Conservation (phyloP, 2,113 vertebrate genomes). For the Zosterops pallidus region DNA sequence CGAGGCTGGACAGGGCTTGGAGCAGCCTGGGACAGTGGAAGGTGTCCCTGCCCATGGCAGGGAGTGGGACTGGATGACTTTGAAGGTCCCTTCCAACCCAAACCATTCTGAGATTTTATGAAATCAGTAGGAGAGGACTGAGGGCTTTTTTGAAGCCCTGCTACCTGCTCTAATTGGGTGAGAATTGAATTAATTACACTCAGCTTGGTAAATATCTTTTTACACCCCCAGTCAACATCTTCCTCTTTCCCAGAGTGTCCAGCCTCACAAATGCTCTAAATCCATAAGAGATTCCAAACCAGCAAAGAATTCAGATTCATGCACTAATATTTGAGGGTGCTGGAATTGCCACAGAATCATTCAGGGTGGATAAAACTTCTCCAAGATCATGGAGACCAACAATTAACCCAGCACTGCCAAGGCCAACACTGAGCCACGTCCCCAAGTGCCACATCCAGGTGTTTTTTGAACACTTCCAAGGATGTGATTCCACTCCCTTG, state of each 20-base stretch:
- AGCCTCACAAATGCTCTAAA: background rate
- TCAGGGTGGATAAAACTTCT: background rate
- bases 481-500: background rate
- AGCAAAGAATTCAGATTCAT: background rate
- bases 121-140: background rate
- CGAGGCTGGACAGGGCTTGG: rapidly evolving
- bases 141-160: background rate
- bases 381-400: rapidly evolving
- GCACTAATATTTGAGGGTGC: background rate
- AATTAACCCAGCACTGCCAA: background rate
- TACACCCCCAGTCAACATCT: background rate
- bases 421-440: background rate
- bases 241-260: background rate
- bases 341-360: background rate
- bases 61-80: background rate
- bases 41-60: background rate
- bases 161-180: background rate
- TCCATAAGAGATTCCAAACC: background rate
- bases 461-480: background rate
- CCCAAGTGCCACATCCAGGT: background rate
- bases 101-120: background rate
- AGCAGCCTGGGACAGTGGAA: rapidly evolving
- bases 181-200: background rate
- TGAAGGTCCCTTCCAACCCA: background rate
- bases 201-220: background rate